Evolutionary conservation across 2,888 invertebrate species (phyloP), one percentile per base, ranked within the genome.

Genomic region (Drosophila tanythrix): DNA sequence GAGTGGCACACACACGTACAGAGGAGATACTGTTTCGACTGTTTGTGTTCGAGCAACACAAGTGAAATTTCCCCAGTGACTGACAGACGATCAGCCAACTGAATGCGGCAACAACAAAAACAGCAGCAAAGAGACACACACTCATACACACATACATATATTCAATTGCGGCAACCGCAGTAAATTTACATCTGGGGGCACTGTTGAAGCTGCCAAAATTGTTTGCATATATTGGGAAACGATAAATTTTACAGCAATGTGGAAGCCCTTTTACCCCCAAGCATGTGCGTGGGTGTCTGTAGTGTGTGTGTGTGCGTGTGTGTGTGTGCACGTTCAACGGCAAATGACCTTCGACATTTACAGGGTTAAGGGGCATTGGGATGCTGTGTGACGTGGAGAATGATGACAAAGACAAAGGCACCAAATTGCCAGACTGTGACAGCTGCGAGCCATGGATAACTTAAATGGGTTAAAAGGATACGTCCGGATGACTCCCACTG

Each of bases 371-470:
- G 25, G 13, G 4, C n/a, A 13, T n/a, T 10, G 55, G 38, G 13
- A 7, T 29, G 29, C 35, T 43, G 56, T 53, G 38, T 58, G 63
- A 56, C 68, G 58, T 31, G 61, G 31, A 11, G 46, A 31, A 40
- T 57, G 43, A 57, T 57, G 43, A 43, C 70, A 69, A 85, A 85
- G 81, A 85, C 85, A 89, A 85, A 82, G 76, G 86, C 79, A 77
- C 75, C 63, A 88, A 89, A 86, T 88, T 82, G 86, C 88, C 83
- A 88, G 88, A 88, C 90, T 89, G 90, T 89, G 90, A 89, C 85
- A 85, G 90, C 90, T 85, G 84, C 85, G 74, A 82, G 85, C 83
- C 85, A 88, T 70, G 90, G 90, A 86, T 89, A 89, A 85, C 85
- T 85, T 89, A 88, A 86, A 89, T 76, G 85, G 85, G 85, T 88